Base-by-base conservation (phyloP, 2,888 invertebrate species). In the Diogma glabrata region DNA sequence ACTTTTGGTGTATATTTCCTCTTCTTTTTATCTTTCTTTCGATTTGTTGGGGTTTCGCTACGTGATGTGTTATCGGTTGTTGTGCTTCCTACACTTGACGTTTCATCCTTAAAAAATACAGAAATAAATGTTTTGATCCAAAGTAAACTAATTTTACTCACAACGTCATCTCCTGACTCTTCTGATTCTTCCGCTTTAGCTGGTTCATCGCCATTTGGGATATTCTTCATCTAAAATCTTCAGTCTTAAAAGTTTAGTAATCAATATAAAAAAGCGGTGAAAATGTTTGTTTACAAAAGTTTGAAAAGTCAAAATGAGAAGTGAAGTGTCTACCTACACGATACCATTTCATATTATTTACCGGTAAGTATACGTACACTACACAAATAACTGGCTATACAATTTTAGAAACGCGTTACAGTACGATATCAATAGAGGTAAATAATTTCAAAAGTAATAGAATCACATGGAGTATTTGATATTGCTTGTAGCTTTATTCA, bases 71-170 rank as follows among this genome's bases (percentile, higher is more conserved):
- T 86, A 14, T 48, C 48, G 22, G 86, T 84, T 17, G 85, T 84
- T 20, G 84, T 83, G 64, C 88, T 89, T 54, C 84, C 82, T 51
- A 87, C 81, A 64, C 88, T 88, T 4, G 84, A 86, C 49, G 86
- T 82, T 64, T 89, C 88, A 68, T 88, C 65, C 58, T 62, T 19
- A 23, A 43, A 48, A 43, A 43, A 40, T 30, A n/a, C 2, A 14
- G 9, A 14, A 46, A 46, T 23, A 23, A 23, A n/a, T 12, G 16
- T 17, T 43, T 20, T 43, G 22, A 43, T 3, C 19, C 2, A 2
- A 45, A n/a, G 17, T 12, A 40, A 19, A 22, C 8, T 14, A 22
- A 22, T 22, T 8, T 12, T 19, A 33, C 36, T 46, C 38, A 51
- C 50, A 24, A 47, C 54, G 49, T 56, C 56, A 46, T 56, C 56